A percentile compares a stretch with the other conserved stretches of the same genome.
These are phyloP conservation scores for Syngnathus acus DNA, from an alignment of 2,797 vertebrate species.

Conservation along the genomic window DNA sequence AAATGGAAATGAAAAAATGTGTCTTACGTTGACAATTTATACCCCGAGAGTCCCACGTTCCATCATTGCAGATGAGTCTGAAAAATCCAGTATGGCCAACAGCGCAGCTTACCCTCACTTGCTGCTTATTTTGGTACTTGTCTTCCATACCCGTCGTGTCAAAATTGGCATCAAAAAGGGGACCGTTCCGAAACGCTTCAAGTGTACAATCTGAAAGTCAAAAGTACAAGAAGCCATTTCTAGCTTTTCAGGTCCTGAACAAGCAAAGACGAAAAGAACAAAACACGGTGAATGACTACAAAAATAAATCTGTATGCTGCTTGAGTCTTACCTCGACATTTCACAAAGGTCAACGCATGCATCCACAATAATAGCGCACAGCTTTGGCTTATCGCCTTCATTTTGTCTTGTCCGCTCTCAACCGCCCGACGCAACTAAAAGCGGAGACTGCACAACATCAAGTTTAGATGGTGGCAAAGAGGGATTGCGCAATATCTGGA, in stretches of 20 bases:
- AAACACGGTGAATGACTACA: background rate
- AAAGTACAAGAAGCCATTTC: background rate
- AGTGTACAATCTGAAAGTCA: conserved; percentile 29
- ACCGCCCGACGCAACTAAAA: conserved; percentile 13
- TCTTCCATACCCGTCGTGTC: conserved; percentile 17
- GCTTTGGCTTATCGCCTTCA: conserved; percentile 21
- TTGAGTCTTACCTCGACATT: conserved; percentile 43
- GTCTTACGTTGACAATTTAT: conserved; percentile 56
- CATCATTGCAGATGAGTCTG: conserved; percentile 36
- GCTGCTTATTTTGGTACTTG: background rate
- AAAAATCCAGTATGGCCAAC: conserved; percentile 53
- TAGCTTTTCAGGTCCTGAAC: background rate
- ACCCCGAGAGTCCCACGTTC: conserved; percentile 11
- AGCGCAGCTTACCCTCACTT: conserved; percentile 47
- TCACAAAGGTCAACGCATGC: conserved; percentile 27
- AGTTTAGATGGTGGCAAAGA: too few relatives aligned
- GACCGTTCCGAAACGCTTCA: background rate
- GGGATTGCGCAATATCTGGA: conserved; percentile 39
- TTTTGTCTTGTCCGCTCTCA: conserved; percentile 31
- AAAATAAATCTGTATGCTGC: background rate
- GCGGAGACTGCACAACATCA: conserved; percentile 5
- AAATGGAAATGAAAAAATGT: background rate
- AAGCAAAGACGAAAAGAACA: too few relatives aligned
- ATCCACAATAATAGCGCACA: conserved; percentile 40
- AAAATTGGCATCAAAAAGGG: conserved; percentile 13